These are phyloP conservation scores for Coturnix japonica DNA, from an alignment of 2,113 vertebrate genomes.

Conservation along the genomic window DNA sequence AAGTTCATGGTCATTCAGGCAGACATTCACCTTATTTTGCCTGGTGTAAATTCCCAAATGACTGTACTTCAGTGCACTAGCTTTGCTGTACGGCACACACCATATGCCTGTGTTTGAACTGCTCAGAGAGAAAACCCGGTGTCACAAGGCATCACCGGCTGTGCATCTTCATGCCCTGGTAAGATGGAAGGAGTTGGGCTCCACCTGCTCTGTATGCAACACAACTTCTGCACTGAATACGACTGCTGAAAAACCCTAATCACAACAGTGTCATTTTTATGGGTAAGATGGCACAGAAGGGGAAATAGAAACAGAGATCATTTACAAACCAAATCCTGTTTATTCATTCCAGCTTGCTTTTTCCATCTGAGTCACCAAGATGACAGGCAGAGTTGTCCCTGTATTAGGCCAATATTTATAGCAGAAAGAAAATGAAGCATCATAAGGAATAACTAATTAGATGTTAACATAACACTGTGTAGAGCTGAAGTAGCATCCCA, in stretches of 20 bases:
- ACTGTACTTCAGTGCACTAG: not conserved
- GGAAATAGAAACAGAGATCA: not conserved
- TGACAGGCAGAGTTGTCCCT: conserved; percentile 1
- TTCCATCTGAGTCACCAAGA: not conserved
- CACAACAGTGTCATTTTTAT: not conserved
- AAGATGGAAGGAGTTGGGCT: not conserved
- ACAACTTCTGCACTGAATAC: not conserved
- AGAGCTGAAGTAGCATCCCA: conserved; percentile 25
- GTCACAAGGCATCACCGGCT: not conserved
- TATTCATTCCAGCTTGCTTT: not conserved
- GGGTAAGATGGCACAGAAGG: not conserved
- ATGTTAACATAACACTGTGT: not conserved
- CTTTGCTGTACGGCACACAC: not conserved
- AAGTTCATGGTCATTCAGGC: not conserved
- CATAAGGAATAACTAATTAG: conserved; percentile 54
- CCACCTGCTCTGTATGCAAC: not conserved
- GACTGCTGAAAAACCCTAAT: too few relatives aligned
- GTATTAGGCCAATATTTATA: conserved; percentile 27
- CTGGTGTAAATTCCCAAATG: not conserved
- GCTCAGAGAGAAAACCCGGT: not conserved
- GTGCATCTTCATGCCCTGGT: not conserved
- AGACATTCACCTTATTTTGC: not conserved
- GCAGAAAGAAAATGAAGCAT: conserved; percentile 42
- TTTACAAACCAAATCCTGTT: not conserved
- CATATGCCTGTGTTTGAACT: not conserved